Percentiles rank a stretch among this genome's conserved stretches.
Evolutionary conservation across 2,797 vertebrate genomes (phyloP).

Genomic region (Rallus crepitans): DNA sequence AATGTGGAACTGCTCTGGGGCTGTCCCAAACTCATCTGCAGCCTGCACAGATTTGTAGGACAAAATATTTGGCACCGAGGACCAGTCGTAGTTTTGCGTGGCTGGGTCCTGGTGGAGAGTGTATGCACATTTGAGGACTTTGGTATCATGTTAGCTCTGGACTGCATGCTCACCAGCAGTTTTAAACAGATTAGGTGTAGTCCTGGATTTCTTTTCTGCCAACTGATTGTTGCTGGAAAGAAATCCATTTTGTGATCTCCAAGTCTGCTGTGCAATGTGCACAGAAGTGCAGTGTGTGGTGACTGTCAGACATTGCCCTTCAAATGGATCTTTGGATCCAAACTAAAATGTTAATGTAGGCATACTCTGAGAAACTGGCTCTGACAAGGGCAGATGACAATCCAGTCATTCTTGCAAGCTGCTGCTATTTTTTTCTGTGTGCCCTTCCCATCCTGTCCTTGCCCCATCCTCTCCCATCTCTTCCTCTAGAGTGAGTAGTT

Average conservation of each 20-base stretch:
- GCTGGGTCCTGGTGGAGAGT: background rate
- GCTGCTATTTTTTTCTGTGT: background rate
- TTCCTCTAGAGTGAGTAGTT: background rate
- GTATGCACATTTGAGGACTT: background rate
- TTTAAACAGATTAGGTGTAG: background rate
- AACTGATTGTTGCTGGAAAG: background rate
- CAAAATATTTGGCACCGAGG: background rate
- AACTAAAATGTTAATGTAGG: background rate
- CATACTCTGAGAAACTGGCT: background rate
- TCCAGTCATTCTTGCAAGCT: background rate
- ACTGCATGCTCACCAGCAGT: background rate
- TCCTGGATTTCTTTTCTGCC: background rate
- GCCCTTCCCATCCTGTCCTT: fast-evolving
- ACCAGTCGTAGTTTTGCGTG: too few relatives aligned
- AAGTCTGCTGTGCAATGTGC: background rate
- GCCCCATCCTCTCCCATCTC: background rate
- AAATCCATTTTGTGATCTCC: background rate
- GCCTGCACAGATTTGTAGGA: background rate
- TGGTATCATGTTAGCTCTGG: background rate
- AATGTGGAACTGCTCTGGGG: background rate
- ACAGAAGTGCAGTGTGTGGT: background rate
- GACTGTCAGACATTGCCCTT: background rate
- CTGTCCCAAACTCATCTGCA: background rate
- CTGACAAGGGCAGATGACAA: background rate
- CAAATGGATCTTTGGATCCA: background rate